Evolutionary conservation across 2,888 invertebrate genomes (phyloP), one percentile per base, ranked within the genome.

Genomic region (Mimachlamys varia): DNA sequence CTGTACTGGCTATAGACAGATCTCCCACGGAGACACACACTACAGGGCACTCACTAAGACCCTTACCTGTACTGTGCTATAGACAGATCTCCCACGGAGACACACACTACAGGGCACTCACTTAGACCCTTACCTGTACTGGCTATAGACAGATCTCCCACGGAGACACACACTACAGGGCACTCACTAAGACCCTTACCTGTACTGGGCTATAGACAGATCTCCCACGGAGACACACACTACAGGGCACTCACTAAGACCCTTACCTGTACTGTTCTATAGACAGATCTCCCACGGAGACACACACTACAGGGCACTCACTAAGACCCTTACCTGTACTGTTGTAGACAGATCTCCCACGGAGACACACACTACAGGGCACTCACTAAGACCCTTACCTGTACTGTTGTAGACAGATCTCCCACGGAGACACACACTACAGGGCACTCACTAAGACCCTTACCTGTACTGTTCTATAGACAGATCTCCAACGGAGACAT

Each of bases 61-160:
- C 76, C 76, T 76, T 76, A 76, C 76, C 76, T 76, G 76, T 76
- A 76, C 62, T 62, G 62, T 62, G n/a, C 62, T 76, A 76, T n/a
- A n/a, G n/a, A n/a, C n/a, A n/a, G n/a, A n/a, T n/a, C n/a, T n/a
- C n/a, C n/a, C n/a, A 53, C 19, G 53, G 53, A 13, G 19, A 17
- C 2, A 53, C 1, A 53, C 15, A 7, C 53, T 53, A 19, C 53
- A 53, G 15, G 53, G 15, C 33, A 5, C 33, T 13, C 12, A 62
- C n/a, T 33, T 15, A 76, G 13, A 0, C 7, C 76, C 76, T 76
- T 76, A 76, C 76, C 76, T 76, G 76, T 76, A 76, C 62, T 62
- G 62, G n/a, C n/a, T n/a, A n/a, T n/a, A n/a, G n/a, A n/a, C n/a
- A n/a, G n/a, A n/a, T n/a, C n/a, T n/a, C 62, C 33, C 27, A 53